These are phyloP conservation scores for Microcebus griseorufus DNA, from an alignment of 2,113 vertebrate genomes.

Conservation along the genomic window DNA sequence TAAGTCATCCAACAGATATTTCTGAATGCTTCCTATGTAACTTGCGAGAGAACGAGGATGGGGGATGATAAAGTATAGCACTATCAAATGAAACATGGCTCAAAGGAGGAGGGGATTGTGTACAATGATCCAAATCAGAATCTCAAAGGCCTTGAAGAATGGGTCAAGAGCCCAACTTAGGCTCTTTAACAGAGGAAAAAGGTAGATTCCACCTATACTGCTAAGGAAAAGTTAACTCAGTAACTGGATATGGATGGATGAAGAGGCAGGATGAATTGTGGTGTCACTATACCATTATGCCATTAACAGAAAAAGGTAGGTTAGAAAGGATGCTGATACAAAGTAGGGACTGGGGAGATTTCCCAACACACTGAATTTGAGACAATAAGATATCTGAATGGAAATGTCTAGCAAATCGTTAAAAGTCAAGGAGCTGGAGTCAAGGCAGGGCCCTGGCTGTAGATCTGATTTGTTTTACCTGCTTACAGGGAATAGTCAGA, in stretches of 20 bases:
- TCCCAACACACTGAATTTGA: not conserved
- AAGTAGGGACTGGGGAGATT: not conserved
- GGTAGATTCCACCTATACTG: not conserved
- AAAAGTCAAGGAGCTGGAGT: not conserved
- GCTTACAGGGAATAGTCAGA: not conserved
- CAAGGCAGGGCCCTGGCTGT: not conserved
- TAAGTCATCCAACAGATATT: not conserved
- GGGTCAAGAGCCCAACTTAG: not conserved
- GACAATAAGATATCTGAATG: not conserved
- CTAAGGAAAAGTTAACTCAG: not conserved
- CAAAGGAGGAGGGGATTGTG: not conserved
- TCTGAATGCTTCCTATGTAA: not conserved
- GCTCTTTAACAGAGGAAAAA: not conserved
- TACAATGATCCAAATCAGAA: not conserved
- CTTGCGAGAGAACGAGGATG: not conserved
- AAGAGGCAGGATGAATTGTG: not conserved
- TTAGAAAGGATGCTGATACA: not conserved
- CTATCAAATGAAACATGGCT: not conserved
- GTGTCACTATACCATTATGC: not conserved
- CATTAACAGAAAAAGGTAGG: not conserved
- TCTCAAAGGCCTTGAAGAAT: not conserved
- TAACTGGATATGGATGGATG: not conserved
- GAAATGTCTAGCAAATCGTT: not conserved
- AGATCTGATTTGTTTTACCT: not conserved
- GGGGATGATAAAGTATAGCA: too few relatives aligned